phyloP scores from a whole-genome alignment of 2,888 invertebrate species.

The Drosophila eohydei region DNA sequence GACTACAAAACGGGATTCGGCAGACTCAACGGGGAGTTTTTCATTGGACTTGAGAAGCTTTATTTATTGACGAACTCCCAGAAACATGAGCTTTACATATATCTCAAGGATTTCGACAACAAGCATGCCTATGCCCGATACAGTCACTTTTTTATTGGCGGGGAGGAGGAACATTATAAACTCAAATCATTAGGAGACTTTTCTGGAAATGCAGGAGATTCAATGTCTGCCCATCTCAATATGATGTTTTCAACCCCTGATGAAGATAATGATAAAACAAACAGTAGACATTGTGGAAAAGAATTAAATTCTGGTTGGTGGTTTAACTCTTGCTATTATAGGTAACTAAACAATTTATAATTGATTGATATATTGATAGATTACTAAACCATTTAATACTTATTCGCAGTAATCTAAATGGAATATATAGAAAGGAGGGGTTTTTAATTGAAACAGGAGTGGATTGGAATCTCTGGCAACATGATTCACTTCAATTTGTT shows the following conservation, averaged over 20 bases:
- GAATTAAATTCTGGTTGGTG: not conserved
- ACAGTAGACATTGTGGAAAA: not conserved
- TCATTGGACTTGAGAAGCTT: not conserved
- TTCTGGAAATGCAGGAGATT: not conserved
- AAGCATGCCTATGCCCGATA: not conserved
- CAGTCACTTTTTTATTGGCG: not conserved
- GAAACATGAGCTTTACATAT: not conserved
- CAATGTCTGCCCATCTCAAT: not conserved
- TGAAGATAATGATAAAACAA: not conserved
- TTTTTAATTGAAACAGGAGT: accelerated
- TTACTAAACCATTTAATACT: not conserved
- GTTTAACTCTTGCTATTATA: not conserved
- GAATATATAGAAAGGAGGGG: not conserved
- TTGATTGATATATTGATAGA: not conserved
- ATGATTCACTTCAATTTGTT: not conserved
- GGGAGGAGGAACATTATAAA: not conserved
- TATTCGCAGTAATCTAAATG: not conserved
- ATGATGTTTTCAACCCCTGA: not conserved
- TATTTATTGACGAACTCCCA: not conserved
- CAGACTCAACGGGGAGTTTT: not conserved
- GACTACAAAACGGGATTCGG: not conserved
- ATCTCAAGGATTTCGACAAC: not conserved
- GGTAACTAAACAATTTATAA: not conserved
- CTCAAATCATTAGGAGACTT: not conserved
- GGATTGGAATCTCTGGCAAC: not conserved